Evolutionary conservation across 2,888 invertebrate species (phyloP).

Genomic region (Drosophila gaucha): DNA sequence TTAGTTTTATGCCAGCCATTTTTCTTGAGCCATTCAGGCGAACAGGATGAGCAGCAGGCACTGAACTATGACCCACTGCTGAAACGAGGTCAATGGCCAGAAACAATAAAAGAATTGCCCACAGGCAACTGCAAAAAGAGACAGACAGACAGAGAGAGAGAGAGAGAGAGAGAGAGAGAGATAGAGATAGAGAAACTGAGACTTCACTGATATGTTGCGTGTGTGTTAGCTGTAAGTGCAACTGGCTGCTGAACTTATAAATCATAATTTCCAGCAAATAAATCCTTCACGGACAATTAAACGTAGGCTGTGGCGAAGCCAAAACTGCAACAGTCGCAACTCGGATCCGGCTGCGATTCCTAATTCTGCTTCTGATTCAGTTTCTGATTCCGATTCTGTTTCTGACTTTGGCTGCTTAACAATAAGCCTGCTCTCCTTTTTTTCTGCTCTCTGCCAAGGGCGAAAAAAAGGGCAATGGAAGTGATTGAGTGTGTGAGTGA

Average conservation of each 20-base stretch:
- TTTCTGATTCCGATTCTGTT: constrained; percentile 12
- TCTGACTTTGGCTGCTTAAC: constrained; percentile 45
- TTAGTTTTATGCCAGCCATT: constrained; percentile 37
- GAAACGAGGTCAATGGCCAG: constrained; percentile 62
- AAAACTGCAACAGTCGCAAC: constrained; percentile 67
- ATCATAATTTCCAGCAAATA: constrained; percentile 77
- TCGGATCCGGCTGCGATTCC: constrained; percentile 30
- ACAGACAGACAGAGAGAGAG: background rate
- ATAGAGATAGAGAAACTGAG: background rate
- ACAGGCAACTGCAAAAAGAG: constrained; percentile 13
- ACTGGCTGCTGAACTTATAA: constrained; percentile 72
- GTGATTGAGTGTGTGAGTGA: constrained; percentile 1
- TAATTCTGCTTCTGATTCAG: constrained; percentile 11
- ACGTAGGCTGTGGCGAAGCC: constrained; percentile 48
- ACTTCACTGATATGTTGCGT: constrained; percentile 20
- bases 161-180: background rate
- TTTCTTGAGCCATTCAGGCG: constrained; percentile 24
- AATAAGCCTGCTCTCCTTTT: constrained; percentile 17
- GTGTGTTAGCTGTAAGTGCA: constrained; percentile 47
- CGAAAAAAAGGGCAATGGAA: constrained; percentile 30
- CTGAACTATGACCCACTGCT: constrained; percentile 44
- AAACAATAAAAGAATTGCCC: constrained; percentile 56
- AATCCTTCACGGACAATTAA: constrained; percentile 77
- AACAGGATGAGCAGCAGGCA: constrained; percentile 9
- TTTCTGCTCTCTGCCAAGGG: constrained; percentile 36